Percentiles rank a stretch among this genome's conserved stretches.
These are phyloP conservation scores for Pseudomyrmex pallidus DNA, from an alignment of 1,140 invertebrate species.

Conservation along the genomic window DNA sequence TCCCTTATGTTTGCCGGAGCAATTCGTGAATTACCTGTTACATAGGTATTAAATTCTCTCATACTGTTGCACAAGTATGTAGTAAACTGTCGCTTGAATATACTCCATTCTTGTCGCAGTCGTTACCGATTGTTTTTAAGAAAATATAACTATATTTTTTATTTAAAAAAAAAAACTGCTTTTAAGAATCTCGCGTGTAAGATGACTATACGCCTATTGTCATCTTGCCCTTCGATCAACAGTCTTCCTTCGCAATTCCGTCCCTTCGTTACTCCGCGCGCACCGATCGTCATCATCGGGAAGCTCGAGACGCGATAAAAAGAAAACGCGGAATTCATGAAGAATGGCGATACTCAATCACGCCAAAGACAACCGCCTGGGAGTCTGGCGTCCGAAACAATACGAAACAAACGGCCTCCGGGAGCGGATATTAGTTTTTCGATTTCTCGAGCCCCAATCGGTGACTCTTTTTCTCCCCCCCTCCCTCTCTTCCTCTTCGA, in stretches of 20 bases:
- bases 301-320: conserved; percentile 63
- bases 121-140: not conserved
- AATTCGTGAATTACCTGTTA: conserved; percentile 42
- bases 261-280: conserved; percentile 52
- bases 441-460: conserved; percentile 79
- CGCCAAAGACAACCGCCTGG: conserved; percentile 79
- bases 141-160: not conserved
- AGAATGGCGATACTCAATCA: conserved; percentile 84
- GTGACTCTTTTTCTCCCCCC: conserved; percentile 46
- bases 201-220: not conserved
- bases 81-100: not conserved
- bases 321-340: conserved; percentile 72
- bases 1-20: conserved; percentile 46
- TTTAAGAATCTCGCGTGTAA: conserved; percentile 8
- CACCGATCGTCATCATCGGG: conserved; percentile 59
- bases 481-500: conserved; percentile 32
- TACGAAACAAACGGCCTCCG: conserved; percentile 83
- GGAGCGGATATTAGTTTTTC: conserved; percentile 84
- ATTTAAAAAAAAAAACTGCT: not conserved
- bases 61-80: not conserved
- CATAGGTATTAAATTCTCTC: conserved; percentile 32
- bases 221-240: not conserved
- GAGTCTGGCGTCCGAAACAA: conserved; percentile 80
- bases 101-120: not conserved
- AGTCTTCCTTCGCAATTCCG: not conserved